Conservation (phyloP, 2,113 vertebrate genomes). For the Cromileptes altivelis region DNA sequence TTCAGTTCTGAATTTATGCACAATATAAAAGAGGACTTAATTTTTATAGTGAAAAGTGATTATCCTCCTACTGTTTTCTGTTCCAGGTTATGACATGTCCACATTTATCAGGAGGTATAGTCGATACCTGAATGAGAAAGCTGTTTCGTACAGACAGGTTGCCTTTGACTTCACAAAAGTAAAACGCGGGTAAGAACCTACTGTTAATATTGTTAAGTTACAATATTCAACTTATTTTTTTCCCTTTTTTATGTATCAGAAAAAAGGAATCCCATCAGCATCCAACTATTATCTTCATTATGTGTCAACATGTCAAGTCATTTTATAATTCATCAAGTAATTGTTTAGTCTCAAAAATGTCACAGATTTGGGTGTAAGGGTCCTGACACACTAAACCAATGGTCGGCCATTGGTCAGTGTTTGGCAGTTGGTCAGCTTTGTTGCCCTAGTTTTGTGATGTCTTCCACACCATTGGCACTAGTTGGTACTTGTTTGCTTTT, state of each 20-base stretch:
- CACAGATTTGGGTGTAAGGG: no score
- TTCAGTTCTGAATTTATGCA: background rate
- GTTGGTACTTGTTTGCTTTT: no score
- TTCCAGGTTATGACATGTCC: slow-evolving; percentile 96
- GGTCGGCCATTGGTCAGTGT: no score
- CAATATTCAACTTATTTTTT: background rate
- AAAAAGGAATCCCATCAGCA: accelerated
- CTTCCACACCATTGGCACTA: no score
- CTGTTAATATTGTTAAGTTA: background rate
- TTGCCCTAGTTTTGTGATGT: no score
- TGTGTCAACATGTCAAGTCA: background rate
- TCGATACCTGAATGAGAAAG: slow-evolving; percentile 98
- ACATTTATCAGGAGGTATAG: slow-evolving; percentile 98
- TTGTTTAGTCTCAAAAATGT: background rate
- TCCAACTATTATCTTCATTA: no score
- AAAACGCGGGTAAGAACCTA: slow-evolving; percentile 93
- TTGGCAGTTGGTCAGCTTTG: no score
- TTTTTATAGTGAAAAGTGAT: no score
- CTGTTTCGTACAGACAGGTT: slow-evolving; percentile 99
- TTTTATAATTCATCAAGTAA: background rate
- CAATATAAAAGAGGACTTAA: background rate
- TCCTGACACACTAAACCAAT: no score
- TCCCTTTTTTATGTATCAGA: background rate
- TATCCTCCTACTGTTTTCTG: background rate
- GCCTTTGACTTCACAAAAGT: slow-evolving; percentile 99